A percentile compares a stretch with the other conserved stretches of the same genome.
Conservation (phyloP, 1,140 invertebrate genomes). For the Aphelenchoides fujianensis region DNA sequence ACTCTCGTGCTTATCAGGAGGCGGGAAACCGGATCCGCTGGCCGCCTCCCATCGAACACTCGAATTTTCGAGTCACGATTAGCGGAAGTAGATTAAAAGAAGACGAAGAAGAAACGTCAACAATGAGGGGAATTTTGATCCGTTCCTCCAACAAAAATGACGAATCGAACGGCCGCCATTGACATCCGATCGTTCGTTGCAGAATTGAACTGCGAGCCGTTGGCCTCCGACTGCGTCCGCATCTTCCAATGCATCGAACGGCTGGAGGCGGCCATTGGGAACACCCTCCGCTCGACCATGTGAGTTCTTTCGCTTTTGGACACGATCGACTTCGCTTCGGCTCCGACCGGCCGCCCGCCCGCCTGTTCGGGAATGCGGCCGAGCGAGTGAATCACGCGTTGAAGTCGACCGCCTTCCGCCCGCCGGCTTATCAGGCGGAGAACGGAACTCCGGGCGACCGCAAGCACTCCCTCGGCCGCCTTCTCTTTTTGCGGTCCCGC, state of each 20-base stretch:
- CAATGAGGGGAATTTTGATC: neutral
- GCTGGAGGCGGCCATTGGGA: constrained; percentile 54
- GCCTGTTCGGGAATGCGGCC: neutral
- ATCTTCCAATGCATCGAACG: constrained; percentile 49
- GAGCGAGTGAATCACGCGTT: neutral
- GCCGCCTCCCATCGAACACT: too few species aligned
- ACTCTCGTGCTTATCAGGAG: constrained; percentile 11
- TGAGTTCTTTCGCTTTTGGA: constrained; percentile 44
- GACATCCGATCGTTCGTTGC: constrained; percentile 25
- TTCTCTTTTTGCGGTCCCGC: neutral
- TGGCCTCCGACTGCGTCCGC: constrained; percentile 33
- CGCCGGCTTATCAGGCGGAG: neutral
- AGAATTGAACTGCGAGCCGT: constrained; percentile 52
- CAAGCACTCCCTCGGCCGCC: too few species aligned
- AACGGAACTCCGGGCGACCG: too few species aligned
- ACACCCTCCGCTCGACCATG: constrained; percentile 48
- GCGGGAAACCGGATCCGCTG: neutral
- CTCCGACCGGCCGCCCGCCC: too few species aligned
- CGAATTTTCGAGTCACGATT: too few species aligned
- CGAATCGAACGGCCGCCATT: constrained; percentile 5
- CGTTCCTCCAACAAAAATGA: constrained; percentile 2
- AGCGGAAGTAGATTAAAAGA: too few species aligned
- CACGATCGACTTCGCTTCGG: neutral
- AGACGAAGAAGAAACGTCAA: too few species aligned
- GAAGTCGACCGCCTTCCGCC: too few species aligned